Base-by-base conservation (phyloP, 2,113 vertebrate genomes). In the Poeciliopsis turrubarensis region DNA sequence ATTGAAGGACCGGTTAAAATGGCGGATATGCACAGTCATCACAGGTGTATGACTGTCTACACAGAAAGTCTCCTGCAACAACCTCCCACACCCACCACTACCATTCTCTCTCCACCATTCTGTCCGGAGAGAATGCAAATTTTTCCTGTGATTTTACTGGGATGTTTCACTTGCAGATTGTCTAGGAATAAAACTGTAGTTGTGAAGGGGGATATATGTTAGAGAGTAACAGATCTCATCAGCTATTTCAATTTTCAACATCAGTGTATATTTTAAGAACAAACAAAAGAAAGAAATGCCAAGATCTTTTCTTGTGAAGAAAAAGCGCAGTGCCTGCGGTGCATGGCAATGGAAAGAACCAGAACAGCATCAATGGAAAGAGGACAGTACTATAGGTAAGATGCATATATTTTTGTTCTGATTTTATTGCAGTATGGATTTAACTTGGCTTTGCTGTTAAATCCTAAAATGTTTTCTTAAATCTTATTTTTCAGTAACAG, bases 301-400 rank as follows among this genome's bases (percentile, higher is more conserved):
- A 0, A 91, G 90, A 57, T 93, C 95, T 67, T 95, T 95, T 78
- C 89, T 95, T 64, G 89, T 95, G 51, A 95, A 94, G 68, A 95
- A 95, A 86, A 95, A 93, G 75, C 91, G 65, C 26, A 86, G 87
- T 1, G n/a, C 47, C 0, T 77, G 75, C 25, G 82, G 86, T 14
- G 92, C 77, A 2, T 93, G 90, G 91, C 87, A 88, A 31, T 94
- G 93, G 94, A 95, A 72, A 69, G 91, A 94, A 57, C 67, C 81
- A 1, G 87, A 92, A 60, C 81, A 81, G 26, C 70, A 60, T 0
- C 63, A 86, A 27, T 81, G 85, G 78, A 82, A 73, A 70, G 83
- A 84, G 26, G 79, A 80, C 1, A 25, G 66, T 11, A 9, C 12
- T 14, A n/a, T 17, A 44, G 90, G 93, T 93, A 79, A 86, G 85